phyloP scores from a whole-genome alignment of 2,888 invertebrate species.

The Morpho achilles region DNA sequence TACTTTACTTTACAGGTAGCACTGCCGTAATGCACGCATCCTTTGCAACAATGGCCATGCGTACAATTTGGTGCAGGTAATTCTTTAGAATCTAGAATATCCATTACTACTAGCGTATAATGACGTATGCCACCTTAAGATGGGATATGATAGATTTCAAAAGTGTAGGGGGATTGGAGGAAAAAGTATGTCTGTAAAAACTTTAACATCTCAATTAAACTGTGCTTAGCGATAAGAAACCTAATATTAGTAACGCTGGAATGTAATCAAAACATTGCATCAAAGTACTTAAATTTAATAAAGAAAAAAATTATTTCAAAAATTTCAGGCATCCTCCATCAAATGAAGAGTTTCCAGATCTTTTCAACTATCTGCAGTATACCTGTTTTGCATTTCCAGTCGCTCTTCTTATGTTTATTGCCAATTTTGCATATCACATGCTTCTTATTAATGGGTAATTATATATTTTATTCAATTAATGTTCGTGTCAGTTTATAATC shows the following conservation, averaged over 20 bases:
- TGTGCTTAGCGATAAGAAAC: no score
- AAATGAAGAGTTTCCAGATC: slow-evolving; percentile 39
- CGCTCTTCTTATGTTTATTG: slow-evolving; percentile 43
- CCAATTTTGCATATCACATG: slow-evolving; percentile 44
- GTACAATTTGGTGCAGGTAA: slow-evolving; percentile 44
- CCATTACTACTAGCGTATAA: no score
- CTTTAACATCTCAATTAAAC: no score
- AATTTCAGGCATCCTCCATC: slow-evolving; percentile 24
- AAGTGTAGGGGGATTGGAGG: no score
- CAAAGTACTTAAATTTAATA: no score
- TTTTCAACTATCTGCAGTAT: slow-evolving; percentile 59
- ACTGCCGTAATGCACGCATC: slow-evolving; percentile 47
- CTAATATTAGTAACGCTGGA: no score
- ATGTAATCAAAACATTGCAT: no score
- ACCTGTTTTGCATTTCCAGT: slow-evolving; percentile 49
- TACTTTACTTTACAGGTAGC: slow-evolving; percentile 42
- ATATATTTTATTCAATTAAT: neutral
- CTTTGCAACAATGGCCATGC: slow-evolving; percentile 37
- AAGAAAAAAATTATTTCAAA: neutral
- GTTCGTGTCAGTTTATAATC: neutral
- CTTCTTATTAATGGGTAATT: slow-evolving; percentile 38
- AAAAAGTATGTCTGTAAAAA: no score
- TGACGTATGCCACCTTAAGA: no score
- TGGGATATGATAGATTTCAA: no score
- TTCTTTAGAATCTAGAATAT: slow-evolving; percentile 32